Base-by-base conservation (phyloP, 2,888 invertebrate species). In the Lepidochitona cinerea region DNA sequence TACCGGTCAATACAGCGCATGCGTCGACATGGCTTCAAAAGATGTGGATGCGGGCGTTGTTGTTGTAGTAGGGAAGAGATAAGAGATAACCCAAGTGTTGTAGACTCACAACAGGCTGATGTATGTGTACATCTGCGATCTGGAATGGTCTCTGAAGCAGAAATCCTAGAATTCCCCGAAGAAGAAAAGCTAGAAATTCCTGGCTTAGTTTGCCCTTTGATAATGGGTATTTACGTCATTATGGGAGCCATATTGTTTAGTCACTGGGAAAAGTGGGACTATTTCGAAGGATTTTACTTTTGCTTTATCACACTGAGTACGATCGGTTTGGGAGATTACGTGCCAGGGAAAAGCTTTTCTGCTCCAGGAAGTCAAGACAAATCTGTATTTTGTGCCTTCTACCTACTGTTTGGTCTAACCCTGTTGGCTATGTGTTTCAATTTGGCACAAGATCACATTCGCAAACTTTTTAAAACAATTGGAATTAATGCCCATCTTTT, bases 261-360 rank as follows among this genome's bases (percentile, higher is more conserved):
- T 3, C 92, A 94, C 86, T 98, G 97, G 96, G 98, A 98, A 75
- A 97, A 97, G 23, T 98, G 98, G 98, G 94, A 94, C 83, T 94
- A 95, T 87, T 92, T 99, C 77, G 97, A 97, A 83, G 97, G 97
- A 70, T 89, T 90, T 71, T 91, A 91, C 80, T 91, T 91, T 84
- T 91, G 90, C 73, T 91, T 91, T 79, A 88, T 91, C 74, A 91
- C 91, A 3, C 83, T 91, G 23, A 89, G 89, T 59, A 91, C 91
- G 37, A 91, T 91, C n/a, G 91, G 91, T 2, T 90, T 90, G 74
- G 91, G 91, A 3, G 91, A 91, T 78, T 85, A 87, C 64, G 90
- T 90, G 1, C 91, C 91, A 0, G 90, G 90, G 1, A 84, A 85
- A 7, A 81, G 80, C 14, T 66, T 82, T 23, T 83, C 85, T 37